Conservation (phyloP, 2,888 invertebrate genomes). For the Caenorhabditis angaria region DNA sequence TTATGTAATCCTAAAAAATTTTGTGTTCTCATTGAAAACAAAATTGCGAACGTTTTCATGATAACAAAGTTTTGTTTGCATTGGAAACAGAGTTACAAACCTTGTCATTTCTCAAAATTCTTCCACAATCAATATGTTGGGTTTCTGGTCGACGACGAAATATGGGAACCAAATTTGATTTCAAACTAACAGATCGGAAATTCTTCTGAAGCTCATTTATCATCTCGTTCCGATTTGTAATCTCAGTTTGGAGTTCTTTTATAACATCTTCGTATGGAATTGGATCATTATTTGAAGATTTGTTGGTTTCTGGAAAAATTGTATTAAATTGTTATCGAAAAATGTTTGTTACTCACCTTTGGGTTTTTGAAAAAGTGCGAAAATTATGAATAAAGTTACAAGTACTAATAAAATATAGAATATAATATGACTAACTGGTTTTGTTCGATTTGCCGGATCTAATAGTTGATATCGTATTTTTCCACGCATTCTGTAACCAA, state of each 20-base stretch:
- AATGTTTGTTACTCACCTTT: neutral
- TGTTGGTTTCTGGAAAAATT: neutral
- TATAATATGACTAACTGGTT: neutral
- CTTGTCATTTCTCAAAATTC: constrained; percentile 27
- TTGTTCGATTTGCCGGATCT: constrained; percentile 15
- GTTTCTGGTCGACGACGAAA: constrained; percentile 32
- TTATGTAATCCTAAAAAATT: constrained; percentile 8
- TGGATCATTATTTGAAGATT: neutral
- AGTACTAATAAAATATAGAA: neutral
- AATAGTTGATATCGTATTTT: constrained; percentile 29
- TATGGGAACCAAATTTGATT: constrained; percentile 13
- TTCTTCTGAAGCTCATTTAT: constrained; percentile 23
- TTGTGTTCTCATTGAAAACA: neutral
- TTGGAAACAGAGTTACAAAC: constrained; percentile 6
- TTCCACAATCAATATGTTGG: constrained; percentile 23
- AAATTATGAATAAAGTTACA: neutral
- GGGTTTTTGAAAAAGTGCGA: neutral
- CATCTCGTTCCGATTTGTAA: constrained; percentile 19
- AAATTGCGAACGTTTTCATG: neutral
- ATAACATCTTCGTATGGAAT: constrained; percentile 26
- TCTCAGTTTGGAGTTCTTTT: constrained; percentile 25
- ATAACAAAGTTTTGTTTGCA: neutral
- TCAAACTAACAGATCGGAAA: constrained; percentile 13
- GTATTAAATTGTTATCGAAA: neutral
- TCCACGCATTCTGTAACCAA: constrained; percentile 21